These are phyloP conservation scores for Adoxophyes honmai DNA, from an alignment of 1,140 invertebrate species.

Conservation along the genomic window DNA sequence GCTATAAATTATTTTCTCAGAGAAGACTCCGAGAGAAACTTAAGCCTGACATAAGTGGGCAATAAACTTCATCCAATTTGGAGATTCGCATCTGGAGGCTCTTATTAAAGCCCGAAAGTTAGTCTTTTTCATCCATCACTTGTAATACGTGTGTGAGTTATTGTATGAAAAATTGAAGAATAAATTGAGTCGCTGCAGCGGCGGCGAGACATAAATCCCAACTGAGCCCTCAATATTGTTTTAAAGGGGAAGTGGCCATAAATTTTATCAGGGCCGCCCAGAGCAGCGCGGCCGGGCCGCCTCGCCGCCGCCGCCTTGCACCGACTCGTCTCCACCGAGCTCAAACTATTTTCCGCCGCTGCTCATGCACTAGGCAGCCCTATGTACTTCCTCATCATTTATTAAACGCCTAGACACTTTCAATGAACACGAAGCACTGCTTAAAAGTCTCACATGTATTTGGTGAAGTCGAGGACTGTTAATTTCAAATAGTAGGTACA, in stretches of 20 bases:
- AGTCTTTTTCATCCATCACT: constrained; percentile 77
- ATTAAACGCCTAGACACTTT: constrained; percentile 40
- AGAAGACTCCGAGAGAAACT: constrained; percentile 70
- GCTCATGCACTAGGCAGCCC: constrained; percentile 47
- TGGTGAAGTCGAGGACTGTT: constrained; percentile 23
- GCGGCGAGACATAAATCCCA: constrained; percentile 76
- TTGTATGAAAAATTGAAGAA: constrained; percentile 78
- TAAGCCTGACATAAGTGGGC: constrained; percentile 77
- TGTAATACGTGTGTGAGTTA: constrained; percentile 77
- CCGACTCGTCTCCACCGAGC: constrained; percentile 36
- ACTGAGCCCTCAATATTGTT: constrained; percentile 77
- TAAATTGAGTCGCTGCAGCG: constrained; percentile 76
- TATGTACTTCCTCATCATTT: constrained; percentile 47
- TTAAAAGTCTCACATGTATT: too few relatives aligned
- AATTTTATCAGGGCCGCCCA: constrained; percentile 76
- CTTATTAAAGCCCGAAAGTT: constrained; percentile 77
- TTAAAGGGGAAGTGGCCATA: constrained; percentile 78
- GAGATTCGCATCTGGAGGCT: constrained; percentile 76
- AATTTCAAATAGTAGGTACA: too few relatives aligned
- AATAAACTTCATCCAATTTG: constrained; percentile 77
- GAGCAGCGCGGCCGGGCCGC: constrained; percentile 39
- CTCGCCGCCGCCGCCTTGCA: constrained; percentile 19
- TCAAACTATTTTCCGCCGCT: constrained; percentile 65
- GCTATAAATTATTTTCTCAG: constrained; percentile 72
- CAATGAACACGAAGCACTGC: too few relatives aligned